Evolutionary conservation across 2,113 vertebrate species (phyloP), one percentile per base, ranked within the genome.

Genomic region (Neogobius melanostomus): DNA sequence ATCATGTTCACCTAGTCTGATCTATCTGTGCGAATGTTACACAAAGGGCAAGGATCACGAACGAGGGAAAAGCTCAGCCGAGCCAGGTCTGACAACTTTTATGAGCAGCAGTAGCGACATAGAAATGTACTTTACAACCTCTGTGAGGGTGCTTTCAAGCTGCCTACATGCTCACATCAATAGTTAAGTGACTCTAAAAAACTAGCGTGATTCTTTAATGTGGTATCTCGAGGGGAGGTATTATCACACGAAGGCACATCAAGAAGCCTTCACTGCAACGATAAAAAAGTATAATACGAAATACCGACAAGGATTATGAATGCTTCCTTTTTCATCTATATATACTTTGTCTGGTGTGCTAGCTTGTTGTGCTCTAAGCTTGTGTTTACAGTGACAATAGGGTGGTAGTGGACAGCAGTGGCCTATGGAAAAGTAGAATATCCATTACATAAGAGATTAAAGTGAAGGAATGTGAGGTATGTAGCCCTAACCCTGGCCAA

Each of bases 391-490:
- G 5, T 79, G 74, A 86, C 73, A 85, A 84, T 76, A 82, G 52
- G 60, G 50, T 7, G 15, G 84, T 75, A 76, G 74, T 21, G 44
- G 62, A 66, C 73, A 77, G 77, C 77, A 77, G 62, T 72, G 54
- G 77, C 67, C 67, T n/a, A 75, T 85, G 82, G 79, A 87, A 84
- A 82, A 76, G 81, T 67, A 79, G 82, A 90, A 80, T 89, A 86
- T 90, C 81, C 71, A 86, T 92, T 91, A 91, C 83, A 90, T 89
- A 91, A 91, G 83, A 90, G 85, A 92, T 91, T 91, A 89, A 89
- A 88, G 77, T 80, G 65, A 69, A 89, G 79, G 89, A 90, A 91
- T 92, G 64, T 82, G 60, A 89, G 85, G 85, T 91, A 93, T 91
- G 88, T 80, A 68, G 81, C 85, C 79, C 77, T 82, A 80, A 83